Base-by-base conservation (phyloP, 2,113 vertebrate species). In the Narcine bancroftii region DNA sequence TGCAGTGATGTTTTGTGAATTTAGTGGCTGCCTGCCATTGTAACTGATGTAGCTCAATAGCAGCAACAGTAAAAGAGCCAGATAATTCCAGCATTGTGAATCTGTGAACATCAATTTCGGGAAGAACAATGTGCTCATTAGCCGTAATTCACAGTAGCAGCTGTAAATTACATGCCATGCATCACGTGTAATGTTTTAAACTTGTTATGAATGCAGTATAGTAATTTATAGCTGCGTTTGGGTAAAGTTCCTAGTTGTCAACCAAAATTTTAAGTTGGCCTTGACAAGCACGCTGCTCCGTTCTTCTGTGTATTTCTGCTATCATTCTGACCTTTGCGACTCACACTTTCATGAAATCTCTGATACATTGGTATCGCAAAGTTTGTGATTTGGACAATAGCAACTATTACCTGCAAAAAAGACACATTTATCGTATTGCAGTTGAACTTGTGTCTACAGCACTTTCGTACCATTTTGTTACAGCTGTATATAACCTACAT, bases 1-100 rank as follows among this genome's bases (percentile, higher is more conserved):
- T 91, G 89, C 89, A 91, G 65, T 66, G 65, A 71, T 91, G 89
- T 91, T 91, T 91, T 91, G 89, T 91, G 63, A 69, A 91, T 91
- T 91, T 42, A 69, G 89, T 91, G 89, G 89, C 89, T 26, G 39
- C 89, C 89, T 91, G 89, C 89, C 89, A 91, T 91, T 91, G 63
- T 91, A 91, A 91, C 89, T 91, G 60, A 21, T 69, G 42, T 47
- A 91, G 87, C 47, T 91, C 89, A 91, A 91, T 91, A 91, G 65
- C 89, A 91, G 89, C 47, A 29, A 91, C 39, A 91, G 65, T 69
- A 91, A 69, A 91, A 91, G 15, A 91, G 39, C 89, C 63, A 91
- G 89, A 91, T 66, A 91, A 69, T 69, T 91, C 65, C 39, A 69
- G 42, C 42, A 26, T 91, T 45, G 42, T 29, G 65, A 69, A 91